Evolutionary conservation across 2,797 vertebrate species (phyloP).

Genomic region (Tangara arthus): DNA sequence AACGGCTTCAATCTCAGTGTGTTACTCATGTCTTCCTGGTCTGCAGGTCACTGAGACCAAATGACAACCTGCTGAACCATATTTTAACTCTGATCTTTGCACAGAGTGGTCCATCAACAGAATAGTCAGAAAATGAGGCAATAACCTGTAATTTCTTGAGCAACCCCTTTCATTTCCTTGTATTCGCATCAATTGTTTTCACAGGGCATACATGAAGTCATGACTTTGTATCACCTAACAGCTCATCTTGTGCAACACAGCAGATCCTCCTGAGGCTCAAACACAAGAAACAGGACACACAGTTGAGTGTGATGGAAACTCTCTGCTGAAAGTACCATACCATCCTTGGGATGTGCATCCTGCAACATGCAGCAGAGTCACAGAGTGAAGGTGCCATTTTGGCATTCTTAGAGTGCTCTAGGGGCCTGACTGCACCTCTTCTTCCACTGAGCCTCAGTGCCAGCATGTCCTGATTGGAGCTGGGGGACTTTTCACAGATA

Average conservation of each 20-base stretch:
- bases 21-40: not conserved
- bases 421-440: not conserved
- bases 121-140: not conserved
- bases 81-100: not conserved
- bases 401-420: not conserved
- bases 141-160: not conserved
- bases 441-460: not conserved
- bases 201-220: not conserved
- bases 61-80: not conserved
- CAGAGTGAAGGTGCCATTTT: not conserved
- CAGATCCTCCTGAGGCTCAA: not conserved
- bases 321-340: not conserved
- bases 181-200: not conserved
- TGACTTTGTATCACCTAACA: not conserved
- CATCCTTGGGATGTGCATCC: not conserved
- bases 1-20: not conserved
- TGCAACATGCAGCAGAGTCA: not conserved
- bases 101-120: not conserved
- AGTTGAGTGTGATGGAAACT: rapidly evolving
- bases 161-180: not conserved
- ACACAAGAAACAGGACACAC: not conserved
- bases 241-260: not conserved
- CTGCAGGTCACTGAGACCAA: not conserved
- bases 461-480: not conserved
- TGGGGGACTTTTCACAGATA: not conserved